Percentiles rank a stretch among this genome's conserved stretches.
Evolutionary conservation across 2,888 invertebrate species (phyloP).

Genomic region (Crocallis elinguaria): DNA sequence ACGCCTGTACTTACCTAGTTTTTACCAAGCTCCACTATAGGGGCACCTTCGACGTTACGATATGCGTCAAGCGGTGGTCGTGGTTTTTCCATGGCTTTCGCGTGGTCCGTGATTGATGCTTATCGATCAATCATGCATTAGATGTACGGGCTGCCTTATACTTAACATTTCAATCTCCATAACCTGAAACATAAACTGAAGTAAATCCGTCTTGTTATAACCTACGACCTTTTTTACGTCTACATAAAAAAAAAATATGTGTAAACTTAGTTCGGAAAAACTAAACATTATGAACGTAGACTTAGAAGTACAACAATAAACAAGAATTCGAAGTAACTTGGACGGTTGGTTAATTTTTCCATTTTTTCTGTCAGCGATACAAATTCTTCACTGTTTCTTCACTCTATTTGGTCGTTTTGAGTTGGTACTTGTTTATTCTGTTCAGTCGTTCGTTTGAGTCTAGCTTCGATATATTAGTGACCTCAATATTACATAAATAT

Average conservation of each 20-base stretch:
- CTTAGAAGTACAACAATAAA: background rate
- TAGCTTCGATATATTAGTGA: slow-evolving; percentile 42
- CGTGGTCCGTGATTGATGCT: no score
- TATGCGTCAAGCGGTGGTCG: no score
- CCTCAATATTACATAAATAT: slow-evolving; percentile 44
- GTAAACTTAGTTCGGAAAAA: background rate
- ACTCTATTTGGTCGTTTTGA: slow-evolving; percentile 21
- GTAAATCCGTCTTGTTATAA: background rate
- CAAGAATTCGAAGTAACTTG: background rate
- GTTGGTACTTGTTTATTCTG: slow-evolving; percentile 33
- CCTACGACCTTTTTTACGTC: no score
- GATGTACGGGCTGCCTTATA: no score
- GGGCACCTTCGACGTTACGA: no score
- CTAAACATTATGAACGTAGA: background rate
- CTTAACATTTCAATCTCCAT: no score
- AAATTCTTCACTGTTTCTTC: slow-evolving; percentile 26
- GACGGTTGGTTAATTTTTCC: slow-evolving; percentile 14
- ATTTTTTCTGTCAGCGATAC: slow-evolving; percentile 12
- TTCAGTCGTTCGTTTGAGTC: slow-evolving; percentile 24
- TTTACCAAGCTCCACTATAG: no score
- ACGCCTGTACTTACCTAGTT: no score
- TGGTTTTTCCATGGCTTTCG: no score
- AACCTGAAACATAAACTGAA: background rate
- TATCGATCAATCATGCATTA: no score
- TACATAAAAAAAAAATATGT: background rate